Percentiles rank a stretch among this genome's conserved stretches.
Conservation (phyloP, 1,140 invertebrate species). For the Brachionus manjavacas region DNA sequence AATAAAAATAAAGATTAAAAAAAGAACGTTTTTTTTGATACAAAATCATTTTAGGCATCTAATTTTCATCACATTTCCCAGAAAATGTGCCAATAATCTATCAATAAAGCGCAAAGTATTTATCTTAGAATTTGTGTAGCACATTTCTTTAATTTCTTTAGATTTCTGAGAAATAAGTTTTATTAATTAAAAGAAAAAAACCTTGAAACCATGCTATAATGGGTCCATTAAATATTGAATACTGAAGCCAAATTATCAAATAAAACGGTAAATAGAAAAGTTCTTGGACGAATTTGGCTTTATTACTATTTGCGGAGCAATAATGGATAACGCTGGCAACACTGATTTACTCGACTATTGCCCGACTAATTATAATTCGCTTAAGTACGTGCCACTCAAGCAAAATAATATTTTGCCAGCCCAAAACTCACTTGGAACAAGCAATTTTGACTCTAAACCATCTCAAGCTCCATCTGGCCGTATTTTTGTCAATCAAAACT, state of each 20-base stretch:
- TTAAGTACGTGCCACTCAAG: neutral
- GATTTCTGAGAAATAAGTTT: neutral
- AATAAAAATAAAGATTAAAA: too few species aligned
- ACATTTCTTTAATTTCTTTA: neutral
- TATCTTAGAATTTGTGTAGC: neutral
- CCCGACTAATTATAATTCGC: neutral
- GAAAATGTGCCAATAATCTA: neutral
- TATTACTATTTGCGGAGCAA: neutral
- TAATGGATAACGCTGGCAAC: conserved; percentile 11
- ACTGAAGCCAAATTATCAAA: neutral
- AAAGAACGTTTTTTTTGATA: neutral
- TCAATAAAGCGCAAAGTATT: neutral
- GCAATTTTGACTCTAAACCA: neutral
- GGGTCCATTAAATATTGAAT: neutral
- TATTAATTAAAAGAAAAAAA: neutral
- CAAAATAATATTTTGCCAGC: neutral
- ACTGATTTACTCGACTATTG: neutral
- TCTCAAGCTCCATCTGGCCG: neutral
- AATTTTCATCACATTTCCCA: neutral
- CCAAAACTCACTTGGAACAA: neutral
- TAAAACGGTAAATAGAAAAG: neutral
- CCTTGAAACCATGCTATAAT: neutral
- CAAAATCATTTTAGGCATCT: neutral
- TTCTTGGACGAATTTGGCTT: neutral
- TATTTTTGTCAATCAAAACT: neutral